Conservation (phyloP, 2,888 invertebrate species). For the Eupithecia exiguata region DNA sequence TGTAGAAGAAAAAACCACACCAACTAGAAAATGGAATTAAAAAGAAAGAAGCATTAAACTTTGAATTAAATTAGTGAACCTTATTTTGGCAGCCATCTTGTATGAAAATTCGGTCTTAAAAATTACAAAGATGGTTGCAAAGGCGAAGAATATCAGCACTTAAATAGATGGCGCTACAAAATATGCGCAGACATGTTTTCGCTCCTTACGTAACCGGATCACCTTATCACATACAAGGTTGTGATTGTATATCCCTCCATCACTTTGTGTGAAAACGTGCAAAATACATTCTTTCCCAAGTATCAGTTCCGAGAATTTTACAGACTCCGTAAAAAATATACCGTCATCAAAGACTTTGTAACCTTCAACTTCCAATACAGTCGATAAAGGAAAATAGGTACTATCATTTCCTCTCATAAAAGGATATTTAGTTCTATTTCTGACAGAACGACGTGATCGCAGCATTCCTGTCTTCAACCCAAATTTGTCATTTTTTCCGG, state of each 20-base stretch:
- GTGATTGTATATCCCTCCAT: background rate
- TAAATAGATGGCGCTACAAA: background rate
- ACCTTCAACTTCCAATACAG: background rate
- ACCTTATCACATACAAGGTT: background rate
- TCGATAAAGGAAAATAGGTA: background rate
- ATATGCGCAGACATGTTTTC: background rate
- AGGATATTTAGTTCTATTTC: background rate
- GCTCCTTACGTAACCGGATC: background rate
- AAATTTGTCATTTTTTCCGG: conserved; percentile 31
- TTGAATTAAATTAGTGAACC: background rate
- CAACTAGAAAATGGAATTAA: too few relatives aligned
- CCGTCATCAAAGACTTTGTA: background rate
- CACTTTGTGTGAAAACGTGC: background rate
- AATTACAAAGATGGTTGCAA: background rate
- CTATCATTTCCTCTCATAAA: background rate
- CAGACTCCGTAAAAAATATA: background rate
- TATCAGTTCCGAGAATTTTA: background rate
- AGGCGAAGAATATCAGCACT: background rate
- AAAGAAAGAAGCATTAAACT: too few relatives aligned
- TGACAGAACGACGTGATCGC: background rate
- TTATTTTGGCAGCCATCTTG: background rate
- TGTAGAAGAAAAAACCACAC: too few relatives aligned
- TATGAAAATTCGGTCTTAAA: background rate
- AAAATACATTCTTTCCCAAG: background rate
- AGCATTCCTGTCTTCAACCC: conserved; percentile 29